These are phyloP conservation scores for Drosophila tanythrix DNA, from an alignment of 2,888 invertebrate species.

Conservation along the genomic window DNA sequence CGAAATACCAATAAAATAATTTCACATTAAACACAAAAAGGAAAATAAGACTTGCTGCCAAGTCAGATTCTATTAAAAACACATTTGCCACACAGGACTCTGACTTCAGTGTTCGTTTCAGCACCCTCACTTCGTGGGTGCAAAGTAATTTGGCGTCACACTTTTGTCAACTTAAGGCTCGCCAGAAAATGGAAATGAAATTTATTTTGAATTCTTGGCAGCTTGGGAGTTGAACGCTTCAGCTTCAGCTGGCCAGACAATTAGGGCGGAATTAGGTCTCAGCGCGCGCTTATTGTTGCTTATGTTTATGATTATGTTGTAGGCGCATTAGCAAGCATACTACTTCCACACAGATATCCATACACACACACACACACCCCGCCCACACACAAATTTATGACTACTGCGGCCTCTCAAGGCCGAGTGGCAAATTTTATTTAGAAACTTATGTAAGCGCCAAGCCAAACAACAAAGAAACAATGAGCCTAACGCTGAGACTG, in stretches of 20 bases:
- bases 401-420: slow-evolving; percentile 27
- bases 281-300: slow-evolving; percentile 49
- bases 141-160: slow-evolving; percentile 37
- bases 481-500: neutral
- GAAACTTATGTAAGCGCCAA: slow-evolving; percentile 40
- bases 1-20: slow-evolving; percentile 55
- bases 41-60: neutral
- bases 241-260: slow-evolving; percentile 43
- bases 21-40: slow-evolving; percentile 61
- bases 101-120: neutral
- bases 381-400: slow-evolving; percentile 17
- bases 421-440: slow-evolving; percentile 55
- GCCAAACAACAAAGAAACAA: slow-evolving; percentile 14
- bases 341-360: slow-evolving; percentile 7
- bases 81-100: slow-evolving; percentile 51
- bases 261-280: slow-evolving; percentile 81
- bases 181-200: slow-evolving; percentile 33
- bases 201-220: neutral
- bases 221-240: slow-evolving; percentile 6
- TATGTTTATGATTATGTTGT: slow-evolving; percentile 66
- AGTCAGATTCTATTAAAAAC: slow-evolving; percentile 59
- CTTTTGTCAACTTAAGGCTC: slow-evolving; percentile 32
- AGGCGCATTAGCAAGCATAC: slow-evolving; percentile 57
- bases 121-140: slow-evolving; percentile 15
- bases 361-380: neutral